Conservation (phyloP, 2,113 vertebrate species). For the Nycticebus coucang region DNA sequence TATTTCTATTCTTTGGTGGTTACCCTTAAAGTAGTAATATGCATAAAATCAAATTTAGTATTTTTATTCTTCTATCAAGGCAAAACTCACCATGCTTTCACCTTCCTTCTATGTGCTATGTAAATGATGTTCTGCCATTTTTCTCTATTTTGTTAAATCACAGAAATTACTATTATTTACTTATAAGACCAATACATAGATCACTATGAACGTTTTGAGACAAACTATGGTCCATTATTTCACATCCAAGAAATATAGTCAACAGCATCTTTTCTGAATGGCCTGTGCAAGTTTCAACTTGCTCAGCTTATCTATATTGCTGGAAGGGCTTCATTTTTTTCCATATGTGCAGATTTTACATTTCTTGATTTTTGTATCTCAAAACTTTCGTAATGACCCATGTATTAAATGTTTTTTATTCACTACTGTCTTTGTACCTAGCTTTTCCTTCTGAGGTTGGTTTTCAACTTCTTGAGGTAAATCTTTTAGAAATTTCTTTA, state of each 20-base stretch:
- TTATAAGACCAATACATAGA: neutral
- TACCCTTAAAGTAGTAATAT: neutral
- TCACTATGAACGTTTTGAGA: too few relatives aligned
- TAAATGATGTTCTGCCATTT: neutral
- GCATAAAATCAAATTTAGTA: neutral
- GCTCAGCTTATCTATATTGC: too few relatives aligned
- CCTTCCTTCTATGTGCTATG: neutral
- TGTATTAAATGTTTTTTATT: too few relatives aligned
- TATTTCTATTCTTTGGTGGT: neutral
- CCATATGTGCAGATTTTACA: too few relatives aligned
- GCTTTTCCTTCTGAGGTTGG: neutral
- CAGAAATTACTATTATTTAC: neutral
- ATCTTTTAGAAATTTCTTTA: conserved; percentile 23
- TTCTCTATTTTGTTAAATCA: neutral
- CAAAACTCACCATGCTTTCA: neutral
- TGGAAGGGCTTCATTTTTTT: too few relatives aligned
- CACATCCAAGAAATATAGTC: too few relatives aligned
- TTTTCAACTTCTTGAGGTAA: neutral
- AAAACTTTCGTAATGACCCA: too few relatives aligned
- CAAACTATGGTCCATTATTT: too few relatives aligned
- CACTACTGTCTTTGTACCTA: too few relatives aligned
- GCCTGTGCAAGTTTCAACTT: too few relatives aligned
- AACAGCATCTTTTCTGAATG: too few relatives aligned
- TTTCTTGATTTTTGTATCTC: too few relatives aligned
- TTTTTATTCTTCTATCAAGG: neutral